These are phyloP conservation scores for Dicentrarchus labrax DNA, from an alignment of 2,113 vertebrate species.

Conservation along the genomic window DNA sequence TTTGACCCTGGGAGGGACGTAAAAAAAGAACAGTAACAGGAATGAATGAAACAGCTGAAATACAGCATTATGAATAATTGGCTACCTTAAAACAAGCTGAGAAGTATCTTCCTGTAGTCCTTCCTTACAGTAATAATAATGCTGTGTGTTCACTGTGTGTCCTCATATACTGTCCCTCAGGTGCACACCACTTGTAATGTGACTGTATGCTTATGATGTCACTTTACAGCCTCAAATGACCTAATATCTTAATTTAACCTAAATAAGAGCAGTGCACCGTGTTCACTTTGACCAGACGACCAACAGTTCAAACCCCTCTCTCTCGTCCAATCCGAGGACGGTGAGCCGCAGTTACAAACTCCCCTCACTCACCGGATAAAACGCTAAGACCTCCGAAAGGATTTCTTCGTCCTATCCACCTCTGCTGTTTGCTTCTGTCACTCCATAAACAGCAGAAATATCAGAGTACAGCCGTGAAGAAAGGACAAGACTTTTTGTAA, in stretches of 20 bases:
- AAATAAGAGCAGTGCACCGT: background rate
- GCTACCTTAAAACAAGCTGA: background rate
- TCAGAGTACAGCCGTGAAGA: rapidly evolving
- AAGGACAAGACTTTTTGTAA: background rate
- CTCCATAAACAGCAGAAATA: background rate
- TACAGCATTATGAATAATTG: background rate
- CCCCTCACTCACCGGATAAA: constrained; percentile 34
- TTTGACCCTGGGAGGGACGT: background rate
- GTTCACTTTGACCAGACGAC: background rate
- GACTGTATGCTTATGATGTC: background rate
- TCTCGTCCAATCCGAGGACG: background rate
- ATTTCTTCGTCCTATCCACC: background rate
- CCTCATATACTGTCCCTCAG: background rate
- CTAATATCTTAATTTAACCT: background rate
- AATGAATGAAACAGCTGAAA: background rate
- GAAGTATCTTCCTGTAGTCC: background rate
- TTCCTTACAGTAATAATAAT: background rate
- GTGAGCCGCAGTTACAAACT: background rate
- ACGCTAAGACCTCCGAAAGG: background rate
- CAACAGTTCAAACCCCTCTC: background rate
- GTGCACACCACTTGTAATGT: background rate
- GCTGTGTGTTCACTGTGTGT: background rate
- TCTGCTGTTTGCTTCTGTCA: background rate
- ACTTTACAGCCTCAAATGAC: background rate
- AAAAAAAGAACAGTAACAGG: background rate